Percentiles rank a stretch among this genome's conserved stretches.
These are phyloP conservation scores for Drosophila glabriapex DNA, from an alignment of 2,888 invertebrate species.

Conservation along the genomic window DNA sequence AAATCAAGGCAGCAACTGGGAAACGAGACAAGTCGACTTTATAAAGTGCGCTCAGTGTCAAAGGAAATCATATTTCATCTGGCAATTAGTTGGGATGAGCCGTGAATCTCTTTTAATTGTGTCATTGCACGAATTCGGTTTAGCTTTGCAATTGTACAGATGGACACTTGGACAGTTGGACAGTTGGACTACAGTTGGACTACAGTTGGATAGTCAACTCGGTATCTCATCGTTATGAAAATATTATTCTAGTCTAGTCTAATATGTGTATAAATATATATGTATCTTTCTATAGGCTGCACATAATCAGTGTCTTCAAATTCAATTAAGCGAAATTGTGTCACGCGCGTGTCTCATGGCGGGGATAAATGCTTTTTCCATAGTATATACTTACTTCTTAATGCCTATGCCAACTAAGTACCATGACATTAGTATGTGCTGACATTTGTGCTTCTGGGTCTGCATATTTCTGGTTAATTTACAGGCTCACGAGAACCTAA, in stretches of 20 bases:
- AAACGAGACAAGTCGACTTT: conserved; percentile 16
- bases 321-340: conserved; percentile 75
- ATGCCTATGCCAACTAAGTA: not conserved
- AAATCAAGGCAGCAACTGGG: conserved; percentile 41
- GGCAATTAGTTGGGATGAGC: conserved; percentile 63
- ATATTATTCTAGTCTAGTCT: not conserved
- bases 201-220: not conserved
- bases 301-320: conserved; percentile 59
- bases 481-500: not conserved
- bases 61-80: conserved; percentile 82
- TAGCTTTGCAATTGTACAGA: not conserved
- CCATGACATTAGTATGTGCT: conserved; percentile 5
- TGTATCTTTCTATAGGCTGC: conserved; percentile 3
- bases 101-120: conserved; percentile 52
- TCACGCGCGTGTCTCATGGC: conserved; percentile 64
- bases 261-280: not conserved
- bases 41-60: conserved; percentile 78
- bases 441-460: conserved; percentile 15
- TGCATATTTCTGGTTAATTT: conserved; percentile 22
- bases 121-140: conserved; percentile 25
- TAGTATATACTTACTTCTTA: not conserved
- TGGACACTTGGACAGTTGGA: not conserved
- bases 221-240: not conserved
- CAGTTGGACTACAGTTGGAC: not conserved
- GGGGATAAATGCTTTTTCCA: not conserved